Conservation (phyloP, 1,140 invertebrate genomes). For the Camponotus floridanus region DNA sequence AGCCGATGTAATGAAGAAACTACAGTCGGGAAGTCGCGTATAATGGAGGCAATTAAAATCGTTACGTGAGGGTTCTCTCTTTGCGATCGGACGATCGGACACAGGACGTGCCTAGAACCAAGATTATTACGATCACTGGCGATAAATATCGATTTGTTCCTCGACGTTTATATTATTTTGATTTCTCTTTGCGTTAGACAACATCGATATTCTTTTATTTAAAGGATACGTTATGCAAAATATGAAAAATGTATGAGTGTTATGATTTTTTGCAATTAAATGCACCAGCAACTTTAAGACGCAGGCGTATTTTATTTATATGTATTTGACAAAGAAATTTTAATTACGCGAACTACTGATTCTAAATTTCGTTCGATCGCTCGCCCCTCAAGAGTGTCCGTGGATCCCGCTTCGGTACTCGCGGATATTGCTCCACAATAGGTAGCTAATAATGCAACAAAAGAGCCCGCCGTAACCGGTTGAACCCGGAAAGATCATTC, state of each 20-base stretch:
- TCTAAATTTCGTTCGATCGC: constrained; percentile 16
- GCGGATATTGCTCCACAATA: constrained; percentile 69
- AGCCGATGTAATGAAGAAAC: constrained; percentile 55
- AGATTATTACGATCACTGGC: constrained; percentile 25
- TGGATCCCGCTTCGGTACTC: constrained; percentile 19
- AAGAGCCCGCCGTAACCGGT: constrained; percentile 69
- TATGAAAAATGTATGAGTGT: not conserved
- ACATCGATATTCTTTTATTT: not conserved
- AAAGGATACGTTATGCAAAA: not conserved
- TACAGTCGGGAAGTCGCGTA: constrained; percentile 34
- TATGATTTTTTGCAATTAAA: constrained; percentile 2
- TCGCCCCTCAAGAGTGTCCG: not conserved
- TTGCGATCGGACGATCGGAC: constrained; percentile 36
- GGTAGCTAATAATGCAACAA: constrained; percentile 75
- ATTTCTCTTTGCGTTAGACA: not conserved
- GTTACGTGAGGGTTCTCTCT: constrained; percentile 11
- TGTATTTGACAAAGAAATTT: constrained; percentile 16
- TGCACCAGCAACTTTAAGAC: not conserved
- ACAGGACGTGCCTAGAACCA: not conserved
- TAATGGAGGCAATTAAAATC: constrained; percentile 61
- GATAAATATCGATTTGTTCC: constrained; percentile 44
- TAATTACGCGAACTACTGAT: not conserved
- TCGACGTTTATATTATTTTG: constrained; percentile 12
- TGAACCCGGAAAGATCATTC: constrained; percentile 80
- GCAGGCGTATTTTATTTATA: not conserved